A percentile compares a stretch with the other conserved stretches of the same genome.
phyloP scores from a whole-genome alignment of 2,888 invertebrate species.

The Bugula neritina region DNA sequence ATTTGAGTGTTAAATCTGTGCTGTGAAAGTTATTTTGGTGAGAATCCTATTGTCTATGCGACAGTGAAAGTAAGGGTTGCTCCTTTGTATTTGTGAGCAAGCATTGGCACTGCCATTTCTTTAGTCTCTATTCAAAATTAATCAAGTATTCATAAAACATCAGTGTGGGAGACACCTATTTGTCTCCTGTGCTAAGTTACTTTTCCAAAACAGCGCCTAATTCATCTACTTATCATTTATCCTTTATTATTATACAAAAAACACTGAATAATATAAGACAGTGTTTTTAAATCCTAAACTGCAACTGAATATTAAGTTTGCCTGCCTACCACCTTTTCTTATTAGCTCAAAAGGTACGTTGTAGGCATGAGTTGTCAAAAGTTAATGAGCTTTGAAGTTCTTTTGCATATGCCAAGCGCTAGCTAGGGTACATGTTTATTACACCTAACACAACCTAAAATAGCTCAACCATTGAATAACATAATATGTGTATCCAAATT shows the following conservation, averaged over 20 bases:
- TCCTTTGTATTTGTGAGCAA: neutral
- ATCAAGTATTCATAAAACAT: conserved; percentile 19
- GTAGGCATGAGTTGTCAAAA: too few relatives aligned
- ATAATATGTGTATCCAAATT: too few relatives aligned
- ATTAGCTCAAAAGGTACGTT: too few relatives aligned
- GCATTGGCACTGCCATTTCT: conserved; percentile 23
- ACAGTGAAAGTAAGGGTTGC: neutral
- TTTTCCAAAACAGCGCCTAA: neutral
- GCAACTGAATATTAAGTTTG: too few relatives aligned
- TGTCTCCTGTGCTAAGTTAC: neutral
- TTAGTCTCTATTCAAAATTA: conserved; percentile 24
- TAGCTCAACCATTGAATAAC: too few relatives aligned
- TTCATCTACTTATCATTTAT: neutral
- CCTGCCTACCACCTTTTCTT: too few relatives aligned
- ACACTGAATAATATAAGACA: neutral
- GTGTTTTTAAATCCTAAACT: too few relatives aligned
- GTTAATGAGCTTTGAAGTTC: too few relatives aligned
- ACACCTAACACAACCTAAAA: too few relatives aligned
- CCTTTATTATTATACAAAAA: neutral
- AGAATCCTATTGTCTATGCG: conserved; percentile 5
- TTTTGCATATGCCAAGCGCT: too few relatives aligned
- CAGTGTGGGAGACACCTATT: neutral
- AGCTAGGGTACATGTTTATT: too few relatives aligned
- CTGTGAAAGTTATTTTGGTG: conserved; percentile 11
- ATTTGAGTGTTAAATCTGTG: conserved; percentile 21